Percentiles rank a stretch among this genome's conserved stretches.
phyloP scores from a whole-genome alignment of 2,888 invertebrate genomes.

The Microplitis deprimator region DNA sequence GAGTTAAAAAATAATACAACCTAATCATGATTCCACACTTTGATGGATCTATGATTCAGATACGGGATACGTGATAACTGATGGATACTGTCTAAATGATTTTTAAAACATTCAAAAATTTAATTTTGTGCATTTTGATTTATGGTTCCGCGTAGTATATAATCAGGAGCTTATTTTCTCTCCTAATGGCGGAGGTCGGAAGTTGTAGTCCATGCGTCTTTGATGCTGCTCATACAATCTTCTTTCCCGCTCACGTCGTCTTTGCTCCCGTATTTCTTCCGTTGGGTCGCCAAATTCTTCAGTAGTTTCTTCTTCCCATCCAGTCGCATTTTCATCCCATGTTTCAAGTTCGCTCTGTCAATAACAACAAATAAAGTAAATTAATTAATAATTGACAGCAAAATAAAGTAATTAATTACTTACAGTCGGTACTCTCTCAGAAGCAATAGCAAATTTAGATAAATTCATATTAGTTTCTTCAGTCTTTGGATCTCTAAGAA shows the following conservation, averaged over 20 bases:
- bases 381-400: not conserved
- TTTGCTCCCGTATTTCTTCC: slow-evolving; percentile 61
- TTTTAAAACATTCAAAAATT: not conserved
- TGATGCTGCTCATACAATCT: slow-evolving; percentile 64
- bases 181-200: slow-evolving; percentile 63
- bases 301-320: slow-evolving; percentile 73
- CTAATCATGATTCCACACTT: too few relatives aligned
- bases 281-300: slow-evolving; percentile 64
- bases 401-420: slow-evolving; percentile 50
- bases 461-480: slow-evolving; percentile 62
- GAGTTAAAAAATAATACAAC: too few relatives aligned
- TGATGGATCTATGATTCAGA: not conserved
- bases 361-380: slow-evolving; percentile 3
- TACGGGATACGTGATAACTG: not conserved
- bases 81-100: too few relatives aligned
- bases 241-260: slow-evolving; percentile 61
- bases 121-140: not conserved
- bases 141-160: slow-evolving; percentile 13
- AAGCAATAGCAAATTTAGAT: slow-evolving; percentile 72
- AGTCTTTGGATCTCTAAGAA: slow-evolving; percentile 69
- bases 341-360: slow-evolving; percentile 73
- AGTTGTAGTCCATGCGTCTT: slow-evolving; percentile 60
- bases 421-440: slow-evolving; percentile 71
- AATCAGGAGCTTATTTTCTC: slow-evolving; percentile 66
- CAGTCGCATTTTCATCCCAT: slow-evolving; percentile 74